Evolutionary conservation across 1,140 invertebrate species (phyloP), one percentile per base, ranked within the genome.

Genomic region (Fopius arisanus): DNA sequence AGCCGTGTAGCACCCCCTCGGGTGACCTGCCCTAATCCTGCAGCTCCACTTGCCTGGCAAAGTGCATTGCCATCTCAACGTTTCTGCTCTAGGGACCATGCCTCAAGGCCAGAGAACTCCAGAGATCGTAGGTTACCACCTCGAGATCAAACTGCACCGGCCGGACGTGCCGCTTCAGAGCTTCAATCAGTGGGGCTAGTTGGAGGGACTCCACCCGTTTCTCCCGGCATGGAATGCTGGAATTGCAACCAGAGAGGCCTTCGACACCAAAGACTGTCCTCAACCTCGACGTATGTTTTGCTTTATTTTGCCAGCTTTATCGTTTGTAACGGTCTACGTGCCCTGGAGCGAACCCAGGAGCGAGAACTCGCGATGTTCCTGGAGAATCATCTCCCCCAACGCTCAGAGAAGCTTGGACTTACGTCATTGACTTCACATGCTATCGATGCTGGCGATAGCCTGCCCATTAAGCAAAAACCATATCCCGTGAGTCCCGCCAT

Each of bases 361-460:
- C 29, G 31, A 63, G 1, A 37, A n/a, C n/a, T 16, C 1, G n/a
- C 5, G 1, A 12, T 28, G 14, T 37, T n/a, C 3, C 70, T 51
- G 9, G 43, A 43, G 1, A 31, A 28, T 10, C 59, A 51, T 12
- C 77, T 77, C 26, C n/a, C n/a, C n/a, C n/a, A n/a, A n/a, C n/a
- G n/a, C n/a, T n/a, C n/a, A n/a, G n/a, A n/a, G n/a, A n/a, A n/a
- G n/a, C n/a, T n/a, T n/a, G n/a, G n/a, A n/a, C n/a, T n/a, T n/a
- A n/a, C n/a, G n/a, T 41, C 16, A 78, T 73, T 7, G 33, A 31
- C 12, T 62, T 80, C n/a, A 54, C 81, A 85, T 77, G 63, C 74
- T n/a, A 86, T 86, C 28, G 79, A 85, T 43, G 77, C 79, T 2
- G 75, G 76, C 19, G 75, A 79, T 48, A 29, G 70, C 1, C 37